These are phyloP conservation scores for Esperia sulphurella DNA, from an alignment of 2,888 invertebrate species.

Conservation along the genomic window DNA sequence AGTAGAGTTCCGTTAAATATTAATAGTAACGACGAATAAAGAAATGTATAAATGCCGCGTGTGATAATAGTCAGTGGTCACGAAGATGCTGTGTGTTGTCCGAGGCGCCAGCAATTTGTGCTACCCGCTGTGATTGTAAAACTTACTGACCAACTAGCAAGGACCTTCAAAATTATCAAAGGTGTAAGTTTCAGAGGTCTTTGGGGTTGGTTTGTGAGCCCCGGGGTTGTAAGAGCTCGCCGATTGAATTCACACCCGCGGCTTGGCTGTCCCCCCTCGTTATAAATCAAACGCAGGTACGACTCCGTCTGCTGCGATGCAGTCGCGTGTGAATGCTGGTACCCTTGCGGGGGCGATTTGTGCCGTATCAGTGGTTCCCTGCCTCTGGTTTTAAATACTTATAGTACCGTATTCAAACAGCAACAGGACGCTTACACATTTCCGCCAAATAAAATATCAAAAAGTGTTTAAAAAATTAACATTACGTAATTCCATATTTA, in stretches of 20 bases:
- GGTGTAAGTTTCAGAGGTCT: constrained; percentile 31
- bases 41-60: constrained; percentile 57
- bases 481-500: too few relatives aligned
- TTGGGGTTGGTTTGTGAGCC: constrained; percentile 36
- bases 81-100: constrained; percentile 57
- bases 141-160: constrained; percentile 36
- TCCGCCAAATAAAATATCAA: too few relatives aligned
- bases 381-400: too few relatives aligned
- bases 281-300: constrained; percentile 77
- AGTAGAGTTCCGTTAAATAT: constrained; percentile 57
- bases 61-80: constrained; percentile 69
- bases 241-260: constrained; percentile 69
- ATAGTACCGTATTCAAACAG: too few relatives aligned
- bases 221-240: constrained; percentile 50
- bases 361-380: constrained; percentile 11
- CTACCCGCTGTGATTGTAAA: constrained; percentile 63
- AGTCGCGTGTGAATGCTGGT: constrained; percentile 55
- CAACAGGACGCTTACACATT: too few relatives aligned
- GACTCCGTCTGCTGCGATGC: constrained; percentile 60
- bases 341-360: constrained; percentile 42
- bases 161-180: constrained; percentile 16
- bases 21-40: constrained; percentile 48
- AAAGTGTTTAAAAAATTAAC: too few relatives aligned
- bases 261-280: constrained; percentile 65
- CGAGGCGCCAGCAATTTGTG: constrained; percentile 63